Evolutionary conservation across 1,140 invertebrate genomes (phyloP).

Genomic region (Leptinotarsa undecemlineata): DNA sequence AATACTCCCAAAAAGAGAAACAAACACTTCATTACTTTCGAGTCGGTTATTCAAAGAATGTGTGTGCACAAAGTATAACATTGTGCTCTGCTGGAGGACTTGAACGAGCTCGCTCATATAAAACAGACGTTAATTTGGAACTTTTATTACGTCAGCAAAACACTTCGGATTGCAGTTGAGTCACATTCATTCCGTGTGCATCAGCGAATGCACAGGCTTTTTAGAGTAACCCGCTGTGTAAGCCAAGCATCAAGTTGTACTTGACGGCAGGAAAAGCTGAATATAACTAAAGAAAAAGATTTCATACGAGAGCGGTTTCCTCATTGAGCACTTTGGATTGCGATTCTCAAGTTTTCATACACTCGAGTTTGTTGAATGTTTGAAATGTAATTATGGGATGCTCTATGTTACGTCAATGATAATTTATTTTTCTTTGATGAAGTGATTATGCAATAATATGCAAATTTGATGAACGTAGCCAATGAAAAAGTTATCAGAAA

Average conservation of each 20-base stretch:
- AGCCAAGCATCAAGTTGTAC: neutral
- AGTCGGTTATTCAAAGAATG: conserved; percentile 1
- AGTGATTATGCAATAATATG: no score
- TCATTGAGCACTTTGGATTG: neutral
- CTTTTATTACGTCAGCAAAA: conserved; percentile 23
- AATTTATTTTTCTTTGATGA: no score
- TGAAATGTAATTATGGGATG: neutral
- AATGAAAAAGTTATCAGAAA: no score
- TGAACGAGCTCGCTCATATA: conserved; percentile 17
- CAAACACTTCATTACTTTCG: neutral
- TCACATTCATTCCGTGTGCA: conserved; percentile 17
- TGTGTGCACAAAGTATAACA: conserved; percentile 3
- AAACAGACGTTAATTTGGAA: conserved; percentile 23
- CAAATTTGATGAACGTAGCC: no score
- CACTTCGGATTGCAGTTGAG: conserved; percentile 11
- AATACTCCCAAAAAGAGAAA: neutral
- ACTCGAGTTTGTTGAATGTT: neutral
- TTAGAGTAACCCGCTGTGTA: neutral
- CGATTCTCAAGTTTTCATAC: neutral
- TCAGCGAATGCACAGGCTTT: conserved; percentile 10
- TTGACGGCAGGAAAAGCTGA: neutral
- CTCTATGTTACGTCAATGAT: no score
- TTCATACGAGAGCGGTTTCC: neutral
- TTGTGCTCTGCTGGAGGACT: neutral
- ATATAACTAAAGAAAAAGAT: conserved; percentile 1